A percentile compares a stretch with the other conserved stretches of the same genome.
Evolutionary conservation across 2,113 vertebrate species (phyloP).

Genomic region (Oryzias melastigma): DNA sequence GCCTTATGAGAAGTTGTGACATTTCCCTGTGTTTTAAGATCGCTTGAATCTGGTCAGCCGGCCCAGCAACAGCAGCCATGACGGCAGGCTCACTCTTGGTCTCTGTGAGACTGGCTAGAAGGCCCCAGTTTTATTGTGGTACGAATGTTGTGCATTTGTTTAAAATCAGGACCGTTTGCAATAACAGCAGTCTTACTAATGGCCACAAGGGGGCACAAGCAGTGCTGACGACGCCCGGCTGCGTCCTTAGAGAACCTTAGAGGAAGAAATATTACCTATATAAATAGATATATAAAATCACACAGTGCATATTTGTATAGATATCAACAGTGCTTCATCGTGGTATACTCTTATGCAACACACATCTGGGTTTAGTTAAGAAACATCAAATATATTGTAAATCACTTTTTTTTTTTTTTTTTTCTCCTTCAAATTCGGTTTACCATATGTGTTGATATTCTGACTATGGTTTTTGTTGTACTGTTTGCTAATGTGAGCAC

Average conservation of each 20-base stretch:
- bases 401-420: constrained; percentile 78
- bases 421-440: constrained; percentile 32
- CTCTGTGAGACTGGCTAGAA: constrained; percentile 99
- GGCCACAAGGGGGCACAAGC: constrained; percentile 90
- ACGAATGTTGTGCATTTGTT: constrained; percentile 99
- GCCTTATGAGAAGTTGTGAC: constrained; percentile 87
- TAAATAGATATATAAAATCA: constrained; percentile 61
- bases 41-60: constrained; percentile 96
- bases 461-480: constrained; percentile 88
- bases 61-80: constrained; percentile 88
- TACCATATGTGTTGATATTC: constrained; percentile 95
- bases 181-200: constrained; percentile 90
- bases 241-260: constrained; percentile 93
- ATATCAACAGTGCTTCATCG: constrained; percentile 67
- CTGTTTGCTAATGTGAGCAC: constrained; percentile 90
- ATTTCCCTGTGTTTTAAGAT: constrained; percentile 86
- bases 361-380: constrained; percentile 98
- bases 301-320: constrained; percentile 74
- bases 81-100: constrained; percentile 98
- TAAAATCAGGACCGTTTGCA: constrained; percentile 98
- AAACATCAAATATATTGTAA: constrained; percentile 82
- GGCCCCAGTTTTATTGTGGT: constrained; percentile 99
- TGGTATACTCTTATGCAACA: constrained; percentile 93
- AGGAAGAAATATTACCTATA: constrained; percentile 79
- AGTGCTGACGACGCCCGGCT: constrained; percentile 94